These are phyloP conservation scores for Phainopepla nitens DNA, from an alignment of 2,113 vertebrate species.

Conservation along the genomic window DNA sequence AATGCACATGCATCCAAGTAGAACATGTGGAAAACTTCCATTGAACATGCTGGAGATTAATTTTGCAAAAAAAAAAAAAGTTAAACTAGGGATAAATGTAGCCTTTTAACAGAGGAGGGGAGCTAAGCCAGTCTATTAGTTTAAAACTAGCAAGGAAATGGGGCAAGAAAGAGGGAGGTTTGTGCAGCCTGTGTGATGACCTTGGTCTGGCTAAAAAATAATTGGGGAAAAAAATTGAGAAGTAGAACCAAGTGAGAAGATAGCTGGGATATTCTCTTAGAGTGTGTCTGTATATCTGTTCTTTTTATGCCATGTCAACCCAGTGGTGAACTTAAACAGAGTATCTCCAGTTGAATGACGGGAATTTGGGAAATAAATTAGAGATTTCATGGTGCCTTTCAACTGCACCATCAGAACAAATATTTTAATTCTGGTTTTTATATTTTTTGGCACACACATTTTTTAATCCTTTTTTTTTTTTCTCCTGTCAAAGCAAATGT, in stretches of 20 bases:
- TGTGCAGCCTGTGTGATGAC: not conserved
- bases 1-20: slow-evolving; percentile 38
- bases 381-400: not conserved
- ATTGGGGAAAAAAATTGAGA: not conserved
- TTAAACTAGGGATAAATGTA: slow-evolving; percentile 2
- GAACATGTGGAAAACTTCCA: slow-evolving; percentile 53
- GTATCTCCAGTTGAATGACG: not conserved
- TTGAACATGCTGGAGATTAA: not conserved
- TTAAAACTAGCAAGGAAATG: slow-evolving; percentile 19
- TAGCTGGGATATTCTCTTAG: not conserved
- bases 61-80: not conserved
- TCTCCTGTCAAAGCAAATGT: not conserved
- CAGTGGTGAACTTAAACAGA: not conserved
- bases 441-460: not conserved
- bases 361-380: not conserved
- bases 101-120: not conserved
- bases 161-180: not conserved
- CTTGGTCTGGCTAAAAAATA: not conserved
- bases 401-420: not conserved
- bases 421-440: not conserved
- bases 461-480: not conserved
- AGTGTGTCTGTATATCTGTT: not conserved
- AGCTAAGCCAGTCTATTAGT: not conserved
- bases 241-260: not conserved
- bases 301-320: not conserved